Evolutionary conservation across 1,140 invertebrate genomes (phyloP), one percentile per base, ranked within the genome.

Genomic region (Cydia splendana): DNA sequence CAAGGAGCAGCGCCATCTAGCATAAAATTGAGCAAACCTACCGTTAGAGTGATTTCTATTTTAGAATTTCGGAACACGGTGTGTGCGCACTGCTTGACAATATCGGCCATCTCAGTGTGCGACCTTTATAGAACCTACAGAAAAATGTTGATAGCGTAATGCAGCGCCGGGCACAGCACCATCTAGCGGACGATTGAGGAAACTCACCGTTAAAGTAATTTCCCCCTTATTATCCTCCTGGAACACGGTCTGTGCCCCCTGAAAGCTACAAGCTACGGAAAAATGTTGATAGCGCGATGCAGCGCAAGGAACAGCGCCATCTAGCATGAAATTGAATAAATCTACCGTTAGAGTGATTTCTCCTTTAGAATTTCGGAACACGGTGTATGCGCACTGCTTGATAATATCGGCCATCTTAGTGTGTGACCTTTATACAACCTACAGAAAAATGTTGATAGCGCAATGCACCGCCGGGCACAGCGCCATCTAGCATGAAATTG

Each of bases 1-100:
- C 42, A 0, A 0, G 42, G 9, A 0, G 13, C 42, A 53, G 51
- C 51, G 15, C 12, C 48, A 53, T 53, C 48, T 53, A n/a, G 15
- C 13, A 12, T 42, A 6, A 42, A 42, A 18, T 18, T 57, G n/a
- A 20, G 7, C 2, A 92, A 48, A 88, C 92, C 94, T 90, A 97
- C 96, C 80, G 96, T 95, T 2, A 98, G 93, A 4, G 97, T 96
- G 62, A 98, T 95, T 85, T 99, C 96, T 15, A 97, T 96, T 71
- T 95, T 94, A 88, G 96, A n/a, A n/a, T 97, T 87, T 99, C 99
- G 78, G 84, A 99, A 99, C 12, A 99, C 87, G 65, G 94, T 94
- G 57, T 94, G 94, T 69, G 98, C 94, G 78, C 95, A 94, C 15
- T 95, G 93, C 69, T 94, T 93, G 15, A 97, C 94, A 6, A 93